phyloP scores from a whole-genome alignment of 2,888 invertebrate genomes.

The Lepidonotus clava region DNA sequence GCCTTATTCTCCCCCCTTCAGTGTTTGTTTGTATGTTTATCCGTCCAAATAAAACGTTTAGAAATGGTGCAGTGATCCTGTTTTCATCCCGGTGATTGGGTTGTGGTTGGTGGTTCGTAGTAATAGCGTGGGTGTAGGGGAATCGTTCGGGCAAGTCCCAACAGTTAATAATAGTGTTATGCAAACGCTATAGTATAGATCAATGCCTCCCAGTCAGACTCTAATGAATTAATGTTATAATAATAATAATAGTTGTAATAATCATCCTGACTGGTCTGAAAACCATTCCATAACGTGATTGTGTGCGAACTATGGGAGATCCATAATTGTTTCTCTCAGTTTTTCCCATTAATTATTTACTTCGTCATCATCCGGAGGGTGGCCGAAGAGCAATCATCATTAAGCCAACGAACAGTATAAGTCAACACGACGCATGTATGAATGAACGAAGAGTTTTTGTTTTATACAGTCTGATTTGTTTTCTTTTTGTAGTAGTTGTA shows the following conservation, averaged over 20 bases:
- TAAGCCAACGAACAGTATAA: neutral
- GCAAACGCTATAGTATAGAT: conserved; percentile 20
- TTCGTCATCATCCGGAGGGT: neutral
- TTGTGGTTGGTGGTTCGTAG: too few relatives aligned
- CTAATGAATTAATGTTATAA: neutral
- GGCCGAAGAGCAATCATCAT: neutral
- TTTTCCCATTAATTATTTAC: too few relatives aligned
- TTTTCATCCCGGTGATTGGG: conserved; percentile 22
- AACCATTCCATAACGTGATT: too few relatives aligned
- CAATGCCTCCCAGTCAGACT: conserved; percentile 27
- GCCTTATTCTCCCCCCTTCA: conserved; percentile 31
- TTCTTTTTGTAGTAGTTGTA: conserved; percentile 19
- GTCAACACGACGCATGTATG: neutral
- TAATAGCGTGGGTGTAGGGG: neutral
- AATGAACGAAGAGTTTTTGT: conserved; percentile 22
- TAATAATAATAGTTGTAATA: neutral
- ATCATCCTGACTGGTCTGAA: neutral
- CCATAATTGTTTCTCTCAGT: conserved; percentile 13
- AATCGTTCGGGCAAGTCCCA: conserved; percentile 6
- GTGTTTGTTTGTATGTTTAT: too few relatives aligned
- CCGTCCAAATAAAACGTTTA: conserved; percentile 39
- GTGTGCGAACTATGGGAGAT: neutral
- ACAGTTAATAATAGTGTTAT: neutral
- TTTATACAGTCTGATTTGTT: too few relatives aligned
- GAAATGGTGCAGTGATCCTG: conserved; percentile 36